phyloP scores from a whole-genome alignment of 2,797 vertebrate species.

The Australoheros facetus region DNA sequence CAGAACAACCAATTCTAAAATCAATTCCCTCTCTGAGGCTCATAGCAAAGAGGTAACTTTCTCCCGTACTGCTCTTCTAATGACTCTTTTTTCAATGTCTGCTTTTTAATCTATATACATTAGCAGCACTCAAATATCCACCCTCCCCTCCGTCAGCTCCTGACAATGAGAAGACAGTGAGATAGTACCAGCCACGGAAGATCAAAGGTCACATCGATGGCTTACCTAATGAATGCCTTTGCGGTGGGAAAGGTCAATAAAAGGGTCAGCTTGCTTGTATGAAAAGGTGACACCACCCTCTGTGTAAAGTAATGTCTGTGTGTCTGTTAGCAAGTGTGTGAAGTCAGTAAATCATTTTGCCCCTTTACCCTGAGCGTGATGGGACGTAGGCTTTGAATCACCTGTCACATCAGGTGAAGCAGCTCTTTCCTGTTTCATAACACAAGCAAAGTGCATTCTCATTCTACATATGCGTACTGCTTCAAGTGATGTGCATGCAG shows the following conservation, averaged over 20 bases:
- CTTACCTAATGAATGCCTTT: conserved; percentile 44
- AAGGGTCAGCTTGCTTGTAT: background rate
- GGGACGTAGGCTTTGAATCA: conserved; percentile 12
- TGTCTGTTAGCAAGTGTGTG: conserved; percentile 11
- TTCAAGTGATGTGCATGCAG: background rate
- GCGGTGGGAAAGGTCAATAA: conserved; percentile 10
- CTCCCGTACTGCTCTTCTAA: background rate
- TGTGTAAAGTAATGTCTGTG: background rate
- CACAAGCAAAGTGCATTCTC: conserved; percentile 16
- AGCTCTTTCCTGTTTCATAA: conserved; percentile 3
- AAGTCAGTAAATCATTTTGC: background rate
- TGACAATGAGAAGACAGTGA: conserved; percentile 22
- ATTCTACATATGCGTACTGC: background rate
- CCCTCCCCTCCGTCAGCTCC: conserved; percentile 20
- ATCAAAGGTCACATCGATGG: conserved; percentile 38
- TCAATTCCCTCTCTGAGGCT: conserved; percentile 32
- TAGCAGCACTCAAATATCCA: background rate
- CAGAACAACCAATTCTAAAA: conserved; percentile 50
- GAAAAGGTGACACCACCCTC: conserved; percentile 1
- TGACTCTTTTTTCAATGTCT: background rate
- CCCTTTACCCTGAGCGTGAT: background rate
- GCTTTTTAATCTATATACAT: background rate
- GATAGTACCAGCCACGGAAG: conserved; percentile 4
- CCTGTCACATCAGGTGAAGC: conserved; percentile 24
- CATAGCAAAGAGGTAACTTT: background rate